Conservation (phyloP, 2,888 invertebrate species). For the Eilema depressum region DNA sequence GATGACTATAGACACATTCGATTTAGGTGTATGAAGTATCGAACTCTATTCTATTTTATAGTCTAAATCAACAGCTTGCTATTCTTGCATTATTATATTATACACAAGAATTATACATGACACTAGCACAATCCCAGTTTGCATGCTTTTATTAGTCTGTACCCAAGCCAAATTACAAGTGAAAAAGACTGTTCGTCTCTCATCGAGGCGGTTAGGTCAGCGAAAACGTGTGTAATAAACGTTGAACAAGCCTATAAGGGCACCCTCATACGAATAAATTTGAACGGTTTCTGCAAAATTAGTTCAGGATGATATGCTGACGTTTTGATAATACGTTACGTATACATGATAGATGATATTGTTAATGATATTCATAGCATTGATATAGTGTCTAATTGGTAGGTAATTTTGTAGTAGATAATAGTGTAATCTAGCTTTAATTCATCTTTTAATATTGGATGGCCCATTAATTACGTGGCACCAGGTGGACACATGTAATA, state of each 20-base stretch:
- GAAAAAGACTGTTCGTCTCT: slow-evolving; percentile 49
- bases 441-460: too few species aligned
- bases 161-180: slow-evolving; percentile 27
- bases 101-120: not conserved
- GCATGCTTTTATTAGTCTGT: slow-evolving; percentile 38
- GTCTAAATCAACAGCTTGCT: not conserved
- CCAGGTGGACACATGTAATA: too few species aligned
- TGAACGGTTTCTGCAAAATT: slow-evolving; percentile 25
- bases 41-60: not conserved
- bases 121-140: slow-evolving; percentile 14
- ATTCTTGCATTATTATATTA: not conserved
- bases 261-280: slow-evolving; percentile 44
- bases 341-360: not conserved
- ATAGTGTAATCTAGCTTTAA: not conserved
- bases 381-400: not conserved
- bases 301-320: slow-evolving; percentile 19
- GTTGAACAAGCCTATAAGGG: slow-evolving; percentile 49
- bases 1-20: not conserved
- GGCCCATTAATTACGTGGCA: too few species aligned
- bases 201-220: slow-evolving; percentile 59
- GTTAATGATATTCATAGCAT: not conserved
- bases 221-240: slow-evolving; percentile 60
- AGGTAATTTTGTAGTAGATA: not conserved
- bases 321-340: not conserved
- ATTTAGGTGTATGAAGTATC: too few species aligned